Base-by-base conservation (phyloP, 1,140 invertebrate genomes). In the Drosophila insularis region DNA sequence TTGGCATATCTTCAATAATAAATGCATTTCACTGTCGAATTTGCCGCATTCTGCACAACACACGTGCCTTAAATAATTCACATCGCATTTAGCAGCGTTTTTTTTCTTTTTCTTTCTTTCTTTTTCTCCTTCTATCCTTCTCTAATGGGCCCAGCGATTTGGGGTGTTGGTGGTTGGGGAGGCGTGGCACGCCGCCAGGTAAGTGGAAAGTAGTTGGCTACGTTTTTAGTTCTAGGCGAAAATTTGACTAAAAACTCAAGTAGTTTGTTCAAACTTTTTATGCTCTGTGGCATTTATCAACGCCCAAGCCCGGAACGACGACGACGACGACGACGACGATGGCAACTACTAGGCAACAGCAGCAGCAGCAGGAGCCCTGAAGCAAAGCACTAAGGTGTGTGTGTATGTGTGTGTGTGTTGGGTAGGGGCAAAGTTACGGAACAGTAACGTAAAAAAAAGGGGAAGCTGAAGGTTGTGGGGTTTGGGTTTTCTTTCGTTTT, bases 1-100 rank as follows among this genome's bases (percentile, higher is more conserved):
- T 77, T 67, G 74, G 68, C 76, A 76, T 77, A 71, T 87, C 82
- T 89, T 87, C 79, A 87, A 87, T 87, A 87, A 87, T 87, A 87
- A 87, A 87, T 87, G 82, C 82, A 87, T 89, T 87, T 87, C 75
- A 82, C 82, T 82, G 84, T 87, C 82, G 82, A 87, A 87, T 87
- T 87, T 87, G 82, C 82, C 82, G 82, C 82, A 87, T 87, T 87
- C 72, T 77, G 84, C 80, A 82, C 84, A 84, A 80, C 80, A 82
- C 84, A 87, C 84, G 84, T 87, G 84, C 84, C 84, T 82, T 87
- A 87, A 87, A 87, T 87, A 87, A 87, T 87, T 87, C 84, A 87
- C 80, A 71, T 68, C 84, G 84, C 76, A 87, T 87, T 87, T 89
- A 84, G 84, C 84, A 80, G 73, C 69, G 84, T 77, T 87, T 87